A percentile compares a stretch with the other conserved stretches of the same genome.
Conservation (phyloP, 2,888 invertebrate species). For the Hofmannophila pseudospretella region DNA sequence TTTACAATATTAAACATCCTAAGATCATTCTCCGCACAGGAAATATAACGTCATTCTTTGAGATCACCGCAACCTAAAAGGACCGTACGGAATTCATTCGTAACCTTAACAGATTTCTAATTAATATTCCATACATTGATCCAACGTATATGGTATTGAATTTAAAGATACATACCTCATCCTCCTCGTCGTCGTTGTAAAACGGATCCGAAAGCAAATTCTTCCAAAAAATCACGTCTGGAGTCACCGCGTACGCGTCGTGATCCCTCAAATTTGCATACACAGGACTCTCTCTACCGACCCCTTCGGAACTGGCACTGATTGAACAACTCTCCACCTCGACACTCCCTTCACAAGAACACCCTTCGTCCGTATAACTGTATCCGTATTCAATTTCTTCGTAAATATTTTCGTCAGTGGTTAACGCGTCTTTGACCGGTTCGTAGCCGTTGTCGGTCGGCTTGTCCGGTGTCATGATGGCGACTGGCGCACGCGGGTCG, state of each 20-base stretch:
- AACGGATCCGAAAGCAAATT: conserved; percentile 64
- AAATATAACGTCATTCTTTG: neutral
- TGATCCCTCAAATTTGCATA: conserved; percentile 69
- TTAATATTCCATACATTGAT: neutral
- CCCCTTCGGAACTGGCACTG: conserved; percentile 65
- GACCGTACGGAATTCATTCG: neutral
- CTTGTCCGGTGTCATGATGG: conserved; percentile 62
- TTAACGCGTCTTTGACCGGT: conserved; percentile 63
- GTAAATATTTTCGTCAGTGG: conserved; percentile 67
- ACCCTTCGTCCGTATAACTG: conserved; percentile 65
- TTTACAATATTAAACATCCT: neutral
- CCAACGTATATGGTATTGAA: neutral
- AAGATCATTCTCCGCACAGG: neutral
- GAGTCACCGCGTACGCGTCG: conserved; percentile 64
- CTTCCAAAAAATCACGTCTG: conserved; percentile 76
- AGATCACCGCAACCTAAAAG: neutral
- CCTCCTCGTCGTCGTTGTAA: conserved; percentile 76
- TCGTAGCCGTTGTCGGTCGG: conserved; percentile 69
- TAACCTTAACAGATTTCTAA: neutral
- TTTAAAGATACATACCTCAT: conserved; percentile 54
- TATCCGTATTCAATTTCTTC: conserved; percentile 66
- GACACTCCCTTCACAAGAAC: conserved; percentile 66
- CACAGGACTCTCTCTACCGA: conserved; percentile 62
- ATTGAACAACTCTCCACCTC: conserved; percentile 68
- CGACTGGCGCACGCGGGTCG: conserved; percentile 39